These are phyloP conservation scores for Malthinus seriepunctatus DNA, from an alignment of 2,888 invertebrate genomes.

Conservation along the genomic window DNA sequence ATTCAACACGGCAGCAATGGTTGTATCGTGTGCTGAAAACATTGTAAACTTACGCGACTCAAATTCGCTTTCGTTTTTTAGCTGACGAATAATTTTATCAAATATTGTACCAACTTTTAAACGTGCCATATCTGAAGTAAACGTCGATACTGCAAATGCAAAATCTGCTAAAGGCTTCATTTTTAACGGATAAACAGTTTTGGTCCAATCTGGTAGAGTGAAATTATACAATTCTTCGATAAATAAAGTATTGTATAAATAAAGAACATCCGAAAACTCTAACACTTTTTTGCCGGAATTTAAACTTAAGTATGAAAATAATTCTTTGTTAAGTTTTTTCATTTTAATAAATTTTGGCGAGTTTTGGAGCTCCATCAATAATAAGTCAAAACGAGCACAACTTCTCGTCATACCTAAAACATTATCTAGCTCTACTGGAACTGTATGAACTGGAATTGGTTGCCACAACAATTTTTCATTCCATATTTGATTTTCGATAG, in stretches of 20 bases:
- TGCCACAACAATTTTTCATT: slow-evolving; percentile 69
- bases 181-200: slow-evolving; percentile 64
- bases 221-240: slow-evolving; percentile 70
- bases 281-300: slow-evolving; percentile 64
- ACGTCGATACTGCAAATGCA: slow-evolving; percentile 61
- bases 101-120: slow-evolving; percentile 68
- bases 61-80: slow-evolving; percentile 23
- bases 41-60: slow-evolving; percentile 46
- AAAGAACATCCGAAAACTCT: slow-evolving; percentile 60
- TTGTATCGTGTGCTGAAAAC: slow-evolving; percentile 83
- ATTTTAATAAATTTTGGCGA: slow-evolving; percentile 51
- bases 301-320: slow-evolving; percentile 68
- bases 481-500: slow-evolving; percentile 63
- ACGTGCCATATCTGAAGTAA: slow-evolving; percentile 61
- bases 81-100: slow-evolving; percentile 61
- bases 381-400: slow-evolving; percentile 69
- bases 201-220: slow-evolving; percentile 47
- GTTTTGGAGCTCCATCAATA: slow-evolving; percentile 57
- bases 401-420: slow-evolving; percentile 63
- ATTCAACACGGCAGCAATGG: slow-evolving; percentile 75
- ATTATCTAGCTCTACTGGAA: slow-evolving; percentile 65
- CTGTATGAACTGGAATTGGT: slow-evolving; percentile 77
- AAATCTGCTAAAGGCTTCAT: slow-evolving; percentile 64
- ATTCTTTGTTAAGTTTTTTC: slow-evolving; percentile 60
- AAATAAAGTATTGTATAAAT: slow-evolving; percentile 67